Base-by-base conservation (phyloP, 2,888 invertebrate species). In the Sialis fuliginosa region DNA sequence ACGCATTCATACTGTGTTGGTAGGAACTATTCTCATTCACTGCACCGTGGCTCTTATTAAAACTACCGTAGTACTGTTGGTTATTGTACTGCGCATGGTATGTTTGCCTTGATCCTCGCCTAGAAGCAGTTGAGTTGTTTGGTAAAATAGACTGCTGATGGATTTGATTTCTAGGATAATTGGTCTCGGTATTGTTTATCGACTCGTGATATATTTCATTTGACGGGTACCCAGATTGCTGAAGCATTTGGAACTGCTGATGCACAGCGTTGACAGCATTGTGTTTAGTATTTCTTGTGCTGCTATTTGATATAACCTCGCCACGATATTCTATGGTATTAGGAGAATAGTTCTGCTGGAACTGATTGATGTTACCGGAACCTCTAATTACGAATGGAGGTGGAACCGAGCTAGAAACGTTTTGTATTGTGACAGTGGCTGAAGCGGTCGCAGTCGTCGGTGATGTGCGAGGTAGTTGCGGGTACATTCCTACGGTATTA, bases 401-500 rank as follows among this genome's bases (percentile, higher is more conserved):
- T 4, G 75, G 73, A 60, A 74, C 70, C 33, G 71, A 66, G 55
- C 72, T 75, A 13, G 74, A 72, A 52, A 75, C 72, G 48, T 73
- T 70, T 60, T 75, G 75, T 54, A 64, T 61, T 43, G 66, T 65
- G 47, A 63, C 66, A 42, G 72, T 71, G 55, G 71, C 70, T 47
- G 73, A 70, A 32, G 72, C 70, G 49, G 76, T 74, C 5, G 75
- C 78, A 34, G 77, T 79, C 1, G 81, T 80, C 1, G 81, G 81
- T 2, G 81, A 81, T 7, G 81, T 79, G 50, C 80, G 67, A 8
- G 71, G 71, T 54, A 71, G 55, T 47, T 69, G 70, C 52, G 78
- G 76, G 58, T 80, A 81, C 51, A 77, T 70, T 50, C 58, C 59
- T 39, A 58, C 58, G 10, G 58, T 57, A 6, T 58, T 52, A 6